These are phyloP conservation scores for Pammene fasciana DNA, from an alignment of 2,888 invertebrate species.

Conservation along the genomic window DNA sequence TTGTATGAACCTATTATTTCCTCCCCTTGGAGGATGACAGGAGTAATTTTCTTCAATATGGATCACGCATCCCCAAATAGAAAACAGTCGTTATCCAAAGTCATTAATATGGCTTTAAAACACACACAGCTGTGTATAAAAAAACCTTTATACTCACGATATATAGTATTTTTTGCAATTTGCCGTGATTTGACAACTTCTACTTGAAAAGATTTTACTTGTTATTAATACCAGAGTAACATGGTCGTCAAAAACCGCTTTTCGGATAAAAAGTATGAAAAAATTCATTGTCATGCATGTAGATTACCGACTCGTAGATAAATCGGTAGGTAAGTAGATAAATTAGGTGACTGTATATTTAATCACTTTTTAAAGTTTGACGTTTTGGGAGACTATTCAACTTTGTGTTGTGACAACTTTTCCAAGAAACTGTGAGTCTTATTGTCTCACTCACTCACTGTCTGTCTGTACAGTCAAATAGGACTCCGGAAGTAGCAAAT, in stretches of 20 bases:
- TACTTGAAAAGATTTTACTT: not conserved
- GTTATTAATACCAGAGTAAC: not conserved
- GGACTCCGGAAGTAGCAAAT: too few relatives aligned
- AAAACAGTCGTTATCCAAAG: constrained; percentile 21
- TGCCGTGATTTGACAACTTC: constrained; percentile 13
- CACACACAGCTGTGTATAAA: not conserved
- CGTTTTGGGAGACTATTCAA: too few relatives aligned
- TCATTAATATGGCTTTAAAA: constrained; percentile 26
- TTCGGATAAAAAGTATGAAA: not conserved
- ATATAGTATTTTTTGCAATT: constrained; percentile 8
- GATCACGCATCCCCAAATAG: not conserved
- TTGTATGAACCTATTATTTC: not conserved
- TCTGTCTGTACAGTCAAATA: too few relatives aligned
- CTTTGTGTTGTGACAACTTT: too few relatives aligned
- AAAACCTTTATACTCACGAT: constrained; percentile 4
- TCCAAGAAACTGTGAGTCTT: too few relatives aligned
- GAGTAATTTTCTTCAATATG: constrained; percentile 5
- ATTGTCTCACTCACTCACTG: too few relatives aligned
- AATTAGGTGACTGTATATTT: too few relatives aligned
- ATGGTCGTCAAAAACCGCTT: not conserved
- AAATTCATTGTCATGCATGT: not conserved
- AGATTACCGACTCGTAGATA: not conserved
- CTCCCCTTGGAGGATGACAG: not conserved
- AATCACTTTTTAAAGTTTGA: too few relatives aligned
- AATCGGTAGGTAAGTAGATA: too few relatives aligned